Percentiles rank a stretch among this genome's conserved stretches.
Conservation (phyloP, 1,140 invertebrate species). For the Drosophila repletoides region DNA sequence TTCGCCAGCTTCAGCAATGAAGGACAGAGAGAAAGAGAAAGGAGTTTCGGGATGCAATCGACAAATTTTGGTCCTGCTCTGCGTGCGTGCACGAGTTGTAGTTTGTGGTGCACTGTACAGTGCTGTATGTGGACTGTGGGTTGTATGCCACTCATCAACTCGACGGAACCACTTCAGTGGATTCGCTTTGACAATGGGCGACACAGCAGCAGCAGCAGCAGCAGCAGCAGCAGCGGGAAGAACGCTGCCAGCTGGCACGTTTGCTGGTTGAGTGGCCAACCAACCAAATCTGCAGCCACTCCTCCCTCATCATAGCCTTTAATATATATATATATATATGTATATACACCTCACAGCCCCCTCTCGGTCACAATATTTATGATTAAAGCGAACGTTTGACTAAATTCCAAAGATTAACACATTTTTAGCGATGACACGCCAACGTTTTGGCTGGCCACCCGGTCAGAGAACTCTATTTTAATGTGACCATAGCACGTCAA, state of each 20-base stretch:
- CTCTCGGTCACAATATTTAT: constrained; percentile 44
- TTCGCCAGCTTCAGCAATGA: too few species aligned
- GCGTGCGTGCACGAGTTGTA: constrained; percentile 71
- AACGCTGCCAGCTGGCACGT: constrained; percentile 71
- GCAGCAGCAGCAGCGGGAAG: constrained; percentile 14
- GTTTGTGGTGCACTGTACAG: constrained; percentile 60
- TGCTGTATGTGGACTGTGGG: background rate
- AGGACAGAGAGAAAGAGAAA: too few species aligned
- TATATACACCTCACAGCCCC: background rate
- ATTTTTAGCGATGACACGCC: constrained; percentile 69
- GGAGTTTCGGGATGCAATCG: constrained; percentile 57
- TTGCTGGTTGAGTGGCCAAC: constrained; percentile 61
- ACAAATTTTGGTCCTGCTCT: constrained; percentile 17
- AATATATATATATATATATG: too few species aligned
- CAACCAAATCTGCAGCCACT: background rate
- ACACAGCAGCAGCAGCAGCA: constrained; percentile 21
- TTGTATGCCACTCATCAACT: constrained; percentile 17
- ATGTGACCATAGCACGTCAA: constrained; percentile 55
- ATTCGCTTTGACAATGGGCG: constrained; percentile 65
- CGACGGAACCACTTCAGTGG: constrained; percentile 49
- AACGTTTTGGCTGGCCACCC: constrained; percentile 19
- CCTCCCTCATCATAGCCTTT: background rate
- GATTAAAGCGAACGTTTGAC: constrained; percentile 67
- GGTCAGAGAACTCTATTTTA: constrained; percentile 22
- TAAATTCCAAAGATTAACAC: constrained; percentile 73